Evolutionary conservation across 2,113 vertebrate genomes (phyloP), one percentile per base, ranked within the genome.

Genomic region (Paralichthys olivaceus): DNA sequence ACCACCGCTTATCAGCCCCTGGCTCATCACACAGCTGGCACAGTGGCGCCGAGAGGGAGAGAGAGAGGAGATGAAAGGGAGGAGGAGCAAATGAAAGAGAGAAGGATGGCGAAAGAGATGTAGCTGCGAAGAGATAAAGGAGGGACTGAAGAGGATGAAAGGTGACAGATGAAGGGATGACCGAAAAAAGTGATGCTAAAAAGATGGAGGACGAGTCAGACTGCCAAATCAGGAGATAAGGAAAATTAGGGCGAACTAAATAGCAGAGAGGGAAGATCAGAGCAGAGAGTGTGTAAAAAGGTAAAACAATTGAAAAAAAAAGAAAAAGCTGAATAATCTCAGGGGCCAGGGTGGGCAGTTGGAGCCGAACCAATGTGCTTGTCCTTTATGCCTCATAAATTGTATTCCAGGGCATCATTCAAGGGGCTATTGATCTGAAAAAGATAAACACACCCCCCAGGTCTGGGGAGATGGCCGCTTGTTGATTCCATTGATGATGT

Each of bases 1-100:
- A 91, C 90, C 93, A 88, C 83, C 90, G 87, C 93, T 92, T 87
- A 92, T 93, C 92, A 91, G 84, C 91, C 87, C 89, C 87, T 91
- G 91, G 91, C 91, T 93, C 89, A 87, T 84, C 91, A 84, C 88
- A 90, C 90, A 90, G 87, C 93, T 90, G 90, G 86, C 89, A 88
- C 80, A 34, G 83, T 64, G 80, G 63, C 64, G 64, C 54, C 40
- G 47, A 77, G 55, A 64, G 77, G 23, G 54, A 7, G 63, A 37
- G 53, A 26, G 51, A 43, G 57, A 54, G 26, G 68, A 55, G 65
- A 32, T 6, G 40, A 72, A 67, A 56, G 58, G 65, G 75, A 72
- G 67, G 79, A 51, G 55, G 71, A 65, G 72, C 56, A 70, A 66
- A 71, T 81, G 66, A 77, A 67, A 70, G 55, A 74, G 51, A 57